Evolutionary conservation across 2,113 vertebrate genomes (phyloP), one percentile per base, ranked within the genome.

Genomic region (Rhinoderma darwinii): DNA sequence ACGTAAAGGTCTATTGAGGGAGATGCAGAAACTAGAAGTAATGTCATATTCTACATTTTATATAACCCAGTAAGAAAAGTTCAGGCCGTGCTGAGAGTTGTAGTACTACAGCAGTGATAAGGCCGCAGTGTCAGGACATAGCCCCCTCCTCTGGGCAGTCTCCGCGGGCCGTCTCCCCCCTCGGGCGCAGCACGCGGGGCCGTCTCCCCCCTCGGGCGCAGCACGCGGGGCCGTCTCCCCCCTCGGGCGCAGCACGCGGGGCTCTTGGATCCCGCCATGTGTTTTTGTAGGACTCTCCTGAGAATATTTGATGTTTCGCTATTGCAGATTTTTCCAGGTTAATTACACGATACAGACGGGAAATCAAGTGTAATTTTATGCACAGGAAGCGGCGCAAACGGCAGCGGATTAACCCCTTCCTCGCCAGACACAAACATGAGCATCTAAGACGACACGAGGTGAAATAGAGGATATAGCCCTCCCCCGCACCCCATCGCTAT

Each of bases 291-390:
- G 61, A 39, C 32, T 51, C 83, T 76, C 83, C 0, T 10, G 83
- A 59, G 83, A 39, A 43, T 84, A 41, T 54, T 76, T 84, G n/a
- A 41, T 61, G 72, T 37, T 51, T 84, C 35, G 30, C 59, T 75
- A 27, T n/a, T 35, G 83, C 51, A 59, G 70, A 20, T 47, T 84
- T 76, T 84, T 84, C 82, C 83, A 84, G 83, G 72, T 84, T 84
- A 76, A 84, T 84, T 84, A 84, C 51, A 41, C 32, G 68, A 73
- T 54, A 51, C 12, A 73, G 83, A 30, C 3, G 43, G 17, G 61
- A 76, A 84, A 84, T 76, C 50, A 75, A 20, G 35, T 63, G 14
- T 84, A 30, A 75, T 73, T 84, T 76, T 51, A 76, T 76, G 72
- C 47, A 59, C 12, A 9, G 61, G 75, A 80, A 84, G 18, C 63